Conservation (phyloP, 2,797 vertebrate species). For the Bucorvus abyssinicus region DNA sequence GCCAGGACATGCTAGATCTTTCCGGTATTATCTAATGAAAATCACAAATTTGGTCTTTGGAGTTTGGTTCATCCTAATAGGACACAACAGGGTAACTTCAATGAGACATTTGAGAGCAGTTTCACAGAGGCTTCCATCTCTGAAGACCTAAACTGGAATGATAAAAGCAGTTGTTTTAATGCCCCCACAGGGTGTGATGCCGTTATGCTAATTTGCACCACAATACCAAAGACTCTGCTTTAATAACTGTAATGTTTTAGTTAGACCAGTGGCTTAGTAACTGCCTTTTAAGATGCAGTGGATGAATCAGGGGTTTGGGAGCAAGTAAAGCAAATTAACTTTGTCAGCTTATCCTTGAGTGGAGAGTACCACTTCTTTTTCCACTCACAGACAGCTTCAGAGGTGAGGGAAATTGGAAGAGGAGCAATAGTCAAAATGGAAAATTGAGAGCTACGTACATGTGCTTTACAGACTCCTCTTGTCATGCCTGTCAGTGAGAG, state of each 20-base stretch:
- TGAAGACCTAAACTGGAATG: conserved; percentile 36
- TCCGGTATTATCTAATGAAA: background rate
- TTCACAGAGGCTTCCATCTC: conserved; percentile 28
- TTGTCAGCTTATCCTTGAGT: conserved; percentile 14
- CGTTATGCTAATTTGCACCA: conserved; percentile 39
- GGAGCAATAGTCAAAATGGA: conserved; percentile 17
- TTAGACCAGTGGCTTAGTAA: conserved; percentile 29
- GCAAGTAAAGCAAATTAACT: conserved; percentile 17
- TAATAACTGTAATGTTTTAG: conserved; percentile 8
- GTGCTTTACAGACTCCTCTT: conserved; percentile 7
- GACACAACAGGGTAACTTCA: conserved; percentile 21
- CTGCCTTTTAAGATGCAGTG: conserved; percentile 12
- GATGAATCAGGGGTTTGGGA: conserved; percentile 9
- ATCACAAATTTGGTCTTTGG: background rate
- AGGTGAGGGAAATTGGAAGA: background rate
- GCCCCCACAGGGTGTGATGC: conserved; percentile 46
- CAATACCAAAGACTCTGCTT: conserved; percentile 7
- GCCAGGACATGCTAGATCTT: background rate
- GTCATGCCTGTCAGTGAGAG: background rate
- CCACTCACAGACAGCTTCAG: background rate
- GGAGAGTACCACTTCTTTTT: background rate
- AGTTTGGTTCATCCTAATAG: conserved; percentile 25
- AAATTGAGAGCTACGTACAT: background rate
- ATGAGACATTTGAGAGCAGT: conserved; percentile 46
- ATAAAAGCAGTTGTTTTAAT: conserved; percentile 58